Conservation (phyloP, 1,140 invertebrate species). For the Mizuhopecten yessoensis region DNA sequence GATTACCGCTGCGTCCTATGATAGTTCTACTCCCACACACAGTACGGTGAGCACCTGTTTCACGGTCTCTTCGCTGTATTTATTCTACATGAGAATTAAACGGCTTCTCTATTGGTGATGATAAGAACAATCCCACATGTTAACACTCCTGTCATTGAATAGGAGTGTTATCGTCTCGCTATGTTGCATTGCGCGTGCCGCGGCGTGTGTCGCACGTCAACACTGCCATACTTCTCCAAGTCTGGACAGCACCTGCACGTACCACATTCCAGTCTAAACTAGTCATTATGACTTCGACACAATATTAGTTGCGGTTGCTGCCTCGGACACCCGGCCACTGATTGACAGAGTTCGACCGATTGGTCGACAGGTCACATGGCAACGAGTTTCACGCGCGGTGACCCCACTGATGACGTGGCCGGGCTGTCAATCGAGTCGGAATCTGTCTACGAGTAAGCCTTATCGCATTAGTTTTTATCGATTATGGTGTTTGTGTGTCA, state of each 20-base stretch:
- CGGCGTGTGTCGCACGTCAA: not conserved
- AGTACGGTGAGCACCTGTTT: not conserved
- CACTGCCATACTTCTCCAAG: not conserved
- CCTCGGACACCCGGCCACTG: not conserved
- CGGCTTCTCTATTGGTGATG: not conserved
- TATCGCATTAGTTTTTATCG: constrained; percentile 38
- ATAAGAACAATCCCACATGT: not conserved
- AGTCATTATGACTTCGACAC: no score
- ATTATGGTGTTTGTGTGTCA: not conserved
- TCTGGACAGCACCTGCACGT: not conserved
- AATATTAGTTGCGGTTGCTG: not conserved
- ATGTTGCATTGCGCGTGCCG: not conserved
- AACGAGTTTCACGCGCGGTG: constrained; percentile 22
- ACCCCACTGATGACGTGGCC: constrained; percentile 1
- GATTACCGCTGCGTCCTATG: not conserved
- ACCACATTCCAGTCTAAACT: no score
- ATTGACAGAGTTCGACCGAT: constrained; percentile 23
- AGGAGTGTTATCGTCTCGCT: not conserved
- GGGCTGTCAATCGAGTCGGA: not conserved
- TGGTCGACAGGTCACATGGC: constrained; percentile 10
- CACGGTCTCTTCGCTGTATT: not conserved
- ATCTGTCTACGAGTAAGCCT: not conserved
- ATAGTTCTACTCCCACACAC: not conserved
- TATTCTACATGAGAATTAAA: not conserved
- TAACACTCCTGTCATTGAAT: not conserved